Evolutionary conservation across 2,797 vertebrate genomes (phyloP).

Genomic region (Phalanger gymnotis): DNA sequence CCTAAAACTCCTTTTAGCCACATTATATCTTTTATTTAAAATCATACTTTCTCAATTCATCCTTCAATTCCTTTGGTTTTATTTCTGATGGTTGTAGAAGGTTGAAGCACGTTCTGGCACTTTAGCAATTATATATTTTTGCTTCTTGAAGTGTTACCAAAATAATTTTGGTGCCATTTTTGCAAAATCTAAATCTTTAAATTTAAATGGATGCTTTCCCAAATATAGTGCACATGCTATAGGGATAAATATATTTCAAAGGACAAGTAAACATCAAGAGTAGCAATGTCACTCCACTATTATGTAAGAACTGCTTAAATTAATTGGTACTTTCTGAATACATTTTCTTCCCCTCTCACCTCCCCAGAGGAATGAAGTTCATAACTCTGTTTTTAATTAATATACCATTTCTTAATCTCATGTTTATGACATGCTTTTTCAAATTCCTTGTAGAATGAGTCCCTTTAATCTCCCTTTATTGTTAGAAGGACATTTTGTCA

Average conservation of each 20-base stretch:
- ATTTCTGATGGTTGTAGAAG: background rate
- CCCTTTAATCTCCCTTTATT: background rate
- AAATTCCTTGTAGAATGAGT: background rate
- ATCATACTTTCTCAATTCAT: background rate
- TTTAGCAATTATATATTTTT: background rate
- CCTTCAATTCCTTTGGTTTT: background rate
- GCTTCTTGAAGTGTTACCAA: background rate
- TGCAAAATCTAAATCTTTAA: conserved; percentile 13
- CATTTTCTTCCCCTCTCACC: background rate
- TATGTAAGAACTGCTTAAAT: background rate
- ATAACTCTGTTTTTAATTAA: background rate
- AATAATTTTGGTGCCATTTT: rapidly evolving
- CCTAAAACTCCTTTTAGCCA: background rate
- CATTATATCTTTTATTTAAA: background rate
- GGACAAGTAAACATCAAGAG: background rate
- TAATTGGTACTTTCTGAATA: background rate
- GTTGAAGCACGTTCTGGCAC: no score
- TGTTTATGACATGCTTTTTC: background rate
- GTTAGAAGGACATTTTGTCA: background rate
- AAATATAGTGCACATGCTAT: background rate
- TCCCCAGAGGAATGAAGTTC: background rate
- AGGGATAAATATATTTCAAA: background rate
- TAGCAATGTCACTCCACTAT: background rate
- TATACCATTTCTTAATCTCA: background rate
- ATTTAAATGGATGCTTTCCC: background rate